Base-by-base conservation (phyloP, 1,140 invertebrate species). In the Caenorhabditis brenneri region DNA sequence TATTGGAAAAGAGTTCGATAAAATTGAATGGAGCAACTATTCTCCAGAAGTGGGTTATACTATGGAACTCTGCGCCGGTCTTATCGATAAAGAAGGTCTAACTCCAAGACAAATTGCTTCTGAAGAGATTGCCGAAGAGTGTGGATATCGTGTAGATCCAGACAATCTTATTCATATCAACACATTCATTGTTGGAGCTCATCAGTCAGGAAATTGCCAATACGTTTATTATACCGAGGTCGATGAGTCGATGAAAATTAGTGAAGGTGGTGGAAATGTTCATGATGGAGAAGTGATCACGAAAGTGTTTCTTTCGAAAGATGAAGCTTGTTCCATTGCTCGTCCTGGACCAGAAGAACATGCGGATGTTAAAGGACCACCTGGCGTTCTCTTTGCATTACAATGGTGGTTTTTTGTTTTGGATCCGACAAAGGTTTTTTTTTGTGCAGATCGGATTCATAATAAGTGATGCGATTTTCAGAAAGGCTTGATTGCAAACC, bases 1-100 rank as follows among this genome's bases (percentile, higher is more conserved):
- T 84, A 89, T 92, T 51, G 88, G 88, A 74, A 90, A 90, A 51
- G 80, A 33, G 27, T 79, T 69, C 79, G 88, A 91, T 9, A 87
- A 88, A 1, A 93, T 96, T 83, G 94, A 97, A 88, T 92, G 93
- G 2, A 87, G 90, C 7, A 94, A 94, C 88, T 95, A 95, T 91
- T 94, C 95, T 19, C 92, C 94, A 0, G 92, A 92, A 0, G 88
- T 94, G 12, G 96, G 96, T 0, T 89, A 97, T 15, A 95, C 96
- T 1, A 90, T 97, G 65, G 97, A 99, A 92, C 93, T 98, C 60
- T 99, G 97, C 92, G 96, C 96, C 65, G 97, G 97, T 12, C 95
- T 98, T 83, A 93, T 97, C n/a, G 96, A 98, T 91, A 97, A 98
- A 91, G 79, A 69, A 19, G 91, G 94, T 60, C 93, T 94, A 83